Percentiles rank a stretch among this genome's conserved stretches.
Evolutionary conservation across 2,888 invertebrate genomes (phyloP).

Genomic region (Odontothrips loti): DNA sequence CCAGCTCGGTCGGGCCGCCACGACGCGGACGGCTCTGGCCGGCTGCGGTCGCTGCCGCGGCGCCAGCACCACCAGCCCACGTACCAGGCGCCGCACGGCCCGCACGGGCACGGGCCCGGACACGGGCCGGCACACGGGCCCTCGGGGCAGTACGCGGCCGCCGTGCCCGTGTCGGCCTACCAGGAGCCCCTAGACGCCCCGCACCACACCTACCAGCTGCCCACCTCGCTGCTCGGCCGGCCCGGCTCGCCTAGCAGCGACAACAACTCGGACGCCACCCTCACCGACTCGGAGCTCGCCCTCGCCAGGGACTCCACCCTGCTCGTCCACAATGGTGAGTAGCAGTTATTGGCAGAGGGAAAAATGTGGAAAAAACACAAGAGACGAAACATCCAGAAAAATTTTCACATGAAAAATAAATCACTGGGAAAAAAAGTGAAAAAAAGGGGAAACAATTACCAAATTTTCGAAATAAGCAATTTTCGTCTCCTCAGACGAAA

Average conservation of each 20-base stretch:
- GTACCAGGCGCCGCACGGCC: neutral
- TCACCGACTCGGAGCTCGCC: constrained; percentile 78
- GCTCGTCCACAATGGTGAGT: constrained; percentile 77
- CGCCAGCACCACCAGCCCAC: constrained; percentile 11
- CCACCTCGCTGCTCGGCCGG: constrained; percentile 57
- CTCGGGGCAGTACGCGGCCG: constrained; percentile 3
- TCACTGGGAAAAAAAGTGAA: too few species aligned
- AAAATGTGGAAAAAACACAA: too few species aligned
- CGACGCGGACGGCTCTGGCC: neutral
- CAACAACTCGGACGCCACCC: constrained; percentile 79
- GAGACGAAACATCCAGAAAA: too few species aligned
- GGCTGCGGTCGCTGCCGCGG: neutral
- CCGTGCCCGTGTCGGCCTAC: constrained; percentile 49
- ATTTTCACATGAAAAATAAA: too few species aligned
- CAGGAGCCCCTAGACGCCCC: constrained; percentile 47
- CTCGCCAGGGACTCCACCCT: constrained; percentile 75
- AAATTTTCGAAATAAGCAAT: too few species aligned
- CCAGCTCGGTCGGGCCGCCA: constrained; percentile 12
- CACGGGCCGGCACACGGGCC: neutral
- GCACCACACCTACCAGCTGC: constrained; percentile 54
- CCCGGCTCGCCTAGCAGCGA: constrained; percentile 73
- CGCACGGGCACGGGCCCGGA: neutral
- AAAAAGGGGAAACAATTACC: too few species aligned
- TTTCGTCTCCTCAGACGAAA: too few species aligned
- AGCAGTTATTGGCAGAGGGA: too few species aligned